Conservation (phyloP, 2,113 vertebrate genomes). For the Calyptomena viridis region DNA sequence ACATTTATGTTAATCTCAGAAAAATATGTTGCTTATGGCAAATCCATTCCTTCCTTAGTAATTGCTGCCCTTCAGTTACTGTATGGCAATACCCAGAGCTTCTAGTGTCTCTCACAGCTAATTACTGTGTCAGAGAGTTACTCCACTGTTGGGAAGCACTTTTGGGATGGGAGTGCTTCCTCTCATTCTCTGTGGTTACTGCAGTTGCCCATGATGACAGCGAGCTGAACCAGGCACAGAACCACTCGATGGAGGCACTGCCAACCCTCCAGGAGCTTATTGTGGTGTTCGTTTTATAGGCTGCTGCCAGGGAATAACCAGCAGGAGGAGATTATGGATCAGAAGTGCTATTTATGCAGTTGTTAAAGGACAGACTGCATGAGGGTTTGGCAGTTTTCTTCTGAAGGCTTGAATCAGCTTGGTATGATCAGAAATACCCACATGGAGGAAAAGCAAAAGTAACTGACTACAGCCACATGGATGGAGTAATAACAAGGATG, state of each 20-base stretch:
- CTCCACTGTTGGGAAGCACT: not conserved
- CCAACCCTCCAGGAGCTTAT: not conserved
- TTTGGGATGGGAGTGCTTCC: not conserved
- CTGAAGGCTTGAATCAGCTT: not conserved
- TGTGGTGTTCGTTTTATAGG: not conserved
- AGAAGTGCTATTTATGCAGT: not conserved
- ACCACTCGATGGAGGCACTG: not conserved
- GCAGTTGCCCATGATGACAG: not conserved
- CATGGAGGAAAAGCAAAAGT: not conserved
- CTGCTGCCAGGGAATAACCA: not conserved
- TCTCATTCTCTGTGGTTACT: not conserved
- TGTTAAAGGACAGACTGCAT: not conserved
- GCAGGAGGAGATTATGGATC: slow-evolving; percentile 15
- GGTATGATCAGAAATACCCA: not conserved
- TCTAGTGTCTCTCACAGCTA: not conserved
- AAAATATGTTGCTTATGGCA: not conserved
- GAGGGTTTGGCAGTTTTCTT: not conserved
- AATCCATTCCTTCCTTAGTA: not conserved
- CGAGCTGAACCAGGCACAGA: not conserved
- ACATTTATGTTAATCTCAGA: not conserved
- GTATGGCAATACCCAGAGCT: not conserved
- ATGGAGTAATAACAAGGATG: not conserved
- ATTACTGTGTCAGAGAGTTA: not conserved
- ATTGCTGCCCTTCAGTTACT: not conserved
- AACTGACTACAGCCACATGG: not conserved